Percentiles rank a stretch among this genome's conserved stretches.
Evolutionary conservation across 1,140 invertebrate genomes (phyloP).

Genomic region (Sinella curviseta): DNA sequence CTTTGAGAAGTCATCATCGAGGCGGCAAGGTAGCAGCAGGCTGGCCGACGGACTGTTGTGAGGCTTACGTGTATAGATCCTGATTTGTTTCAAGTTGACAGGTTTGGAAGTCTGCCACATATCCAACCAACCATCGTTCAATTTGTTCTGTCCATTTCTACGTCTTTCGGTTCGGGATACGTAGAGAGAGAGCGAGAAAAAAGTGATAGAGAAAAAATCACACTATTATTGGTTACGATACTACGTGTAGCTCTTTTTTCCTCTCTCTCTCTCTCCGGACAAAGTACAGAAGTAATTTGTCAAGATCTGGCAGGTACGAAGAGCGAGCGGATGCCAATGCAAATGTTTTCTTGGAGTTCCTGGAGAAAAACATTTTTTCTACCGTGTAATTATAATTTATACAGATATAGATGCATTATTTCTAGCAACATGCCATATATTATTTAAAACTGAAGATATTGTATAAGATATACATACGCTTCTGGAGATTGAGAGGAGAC

Average conservation of each 20-base stretch:
- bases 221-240: not conserved
- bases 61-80: not conserved
- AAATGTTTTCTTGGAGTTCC: too few relatives aligned
- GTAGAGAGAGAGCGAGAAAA: too few relatives aligned
- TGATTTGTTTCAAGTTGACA: conserved; percentile 20
- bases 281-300: conserved; percentile 19
- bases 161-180: not conserved
- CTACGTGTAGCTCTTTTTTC: not conserved
- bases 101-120: conserved; percentile 8
- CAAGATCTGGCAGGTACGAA: conserved; percentile 7
- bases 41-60: not conserved
- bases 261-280: too few relatives aligned
- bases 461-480: too few relatives aligned
- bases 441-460: too few relatives aligned
- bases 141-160: not conserved
- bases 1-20: not conserved
- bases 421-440: not conserved
- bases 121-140: not conserved
- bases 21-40: conserved; percentile 15
- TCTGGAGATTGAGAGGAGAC: not conserved
- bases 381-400: too few relatives aligned
- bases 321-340: conserved; percentile 11
- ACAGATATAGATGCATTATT: not conserved
- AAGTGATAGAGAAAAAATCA: conserved; percentile 10
- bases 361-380: too few relatives aligned